Base-by-base conservation (phyloP, 2,888 invertebrate species). In the Drosophila percnosoma region DNA sequence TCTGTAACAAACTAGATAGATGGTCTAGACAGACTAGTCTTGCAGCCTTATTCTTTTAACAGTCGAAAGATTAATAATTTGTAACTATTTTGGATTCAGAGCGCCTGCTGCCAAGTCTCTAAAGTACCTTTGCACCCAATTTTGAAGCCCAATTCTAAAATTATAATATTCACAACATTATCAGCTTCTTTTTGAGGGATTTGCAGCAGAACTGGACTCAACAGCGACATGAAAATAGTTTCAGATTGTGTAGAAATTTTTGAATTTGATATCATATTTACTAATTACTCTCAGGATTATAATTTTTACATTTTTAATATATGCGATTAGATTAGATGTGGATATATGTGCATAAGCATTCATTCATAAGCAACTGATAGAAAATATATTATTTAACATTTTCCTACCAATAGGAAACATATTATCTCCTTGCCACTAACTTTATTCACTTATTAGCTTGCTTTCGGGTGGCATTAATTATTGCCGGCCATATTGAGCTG, bases 401-500 rank as follows among this genome's bases (percentile, higher is more conserved):
- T 52, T 49, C 31, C 11, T 31, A 21, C 4, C 7, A n/a, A 21
- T 52, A 1, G 4, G 7, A 33, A 10, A 24, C 10, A 31, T 31
- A 42, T 57, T 24, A 1, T 1, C 10, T 21, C 2, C 13, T n/a
- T 5, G 2, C 4, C 18, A 31, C 13, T 29, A 21, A 31, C 7
- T 31, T 36, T 3, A 27, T 13, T 34, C 18, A 34, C 38, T 11
- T 31, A 33, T 48, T 18, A 29, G 29, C 5, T 38, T 1, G 11
- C 7, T 15, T 29, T 27, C 52, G 18, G 11, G 27, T 10, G 8
- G 27, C 42, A 71, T 36, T 70, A 70, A 70, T 70, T 66, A 8
- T 15, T 24, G 77, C 70, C 87, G 73, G 80, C 85, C 85, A 89
- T 87, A 78, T 89, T 89, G 78, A 59, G 45, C 45, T 51, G 45